A percentile compares a stretch with the other conserved stretches of the same genome.
These are phyloP conservation scores for Ellobius talpinus DNA, from an alignment of 2,113 vertebrate species.

Conservation along the genomic window DNA sequence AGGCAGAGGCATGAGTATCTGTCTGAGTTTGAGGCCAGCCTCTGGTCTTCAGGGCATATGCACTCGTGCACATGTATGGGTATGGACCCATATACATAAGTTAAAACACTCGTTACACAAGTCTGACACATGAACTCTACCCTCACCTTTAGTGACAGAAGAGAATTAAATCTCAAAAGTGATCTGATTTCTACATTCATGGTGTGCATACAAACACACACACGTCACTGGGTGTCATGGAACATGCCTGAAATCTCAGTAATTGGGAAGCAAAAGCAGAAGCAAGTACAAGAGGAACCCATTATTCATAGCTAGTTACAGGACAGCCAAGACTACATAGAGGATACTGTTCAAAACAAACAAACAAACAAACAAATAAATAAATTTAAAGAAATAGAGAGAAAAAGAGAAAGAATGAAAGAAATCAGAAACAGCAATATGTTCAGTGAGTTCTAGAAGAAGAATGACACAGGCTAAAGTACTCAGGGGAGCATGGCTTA, in stretches of 20 bases:
- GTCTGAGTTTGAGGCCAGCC: background rate
- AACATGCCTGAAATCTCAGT: background rate
- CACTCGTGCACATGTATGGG: background rate
- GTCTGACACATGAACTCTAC: background rate
- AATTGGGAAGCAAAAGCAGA: too few relatives aligned
- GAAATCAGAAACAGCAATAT: background rate
- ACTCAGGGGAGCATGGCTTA: background rate
- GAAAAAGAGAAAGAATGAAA: too few relatives aligned
- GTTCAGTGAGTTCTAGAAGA: background rate
- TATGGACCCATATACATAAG: background rate
- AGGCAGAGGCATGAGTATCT: background rate
- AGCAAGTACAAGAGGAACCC: background rate
- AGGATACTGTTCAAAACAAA: background rate
- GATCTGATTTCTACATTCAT: background rate
- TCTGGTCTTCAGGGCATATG: background rate
- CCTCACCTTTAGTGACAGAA: background rate
- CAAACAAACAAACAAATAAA: background rate
- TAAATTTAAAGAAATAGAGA: background rate
- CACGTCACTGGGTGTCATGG: background rate
- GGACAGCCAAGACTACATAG: background rate
- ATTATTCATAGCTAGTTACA: background rate
- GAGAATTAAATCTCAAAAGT: background rate
- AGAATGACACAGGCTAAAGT: background rate
- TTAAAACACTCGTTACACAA: background rate
- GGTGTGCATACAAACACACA: background rate